A percentile compares a stretch with the other conserved stretches of the same genome.
phyloP scores from a whole-genome alignment of 1,140 invertebrate genomes.

The Heterodera carotae region DNA sequence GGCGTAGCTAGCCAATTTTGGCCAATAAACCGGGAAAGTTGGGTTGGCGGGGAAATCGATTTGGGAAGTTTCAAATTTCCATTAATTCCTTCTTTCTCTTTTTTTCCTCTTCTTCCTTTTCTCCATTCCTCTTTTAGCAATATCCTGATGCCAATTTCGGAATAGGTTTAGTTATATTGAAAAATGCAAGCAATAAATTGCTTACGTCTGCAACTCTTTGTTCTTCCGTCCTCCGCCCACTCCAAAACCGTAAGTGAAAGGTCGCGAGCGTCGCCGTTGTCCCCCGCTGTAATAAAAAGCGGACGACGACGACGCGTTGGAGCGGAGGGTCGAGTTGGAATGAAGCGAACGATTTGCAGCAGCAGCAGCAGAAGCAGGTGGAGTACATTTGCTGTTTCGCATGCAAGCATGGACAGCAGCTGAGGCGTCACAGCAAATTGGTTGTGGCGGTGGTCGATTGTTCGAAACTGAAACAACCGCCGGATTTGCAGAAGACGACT shows the following conservation, averaged over 20 bases:
- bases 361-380: neutral
- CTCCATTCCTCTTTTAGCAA: neutral
- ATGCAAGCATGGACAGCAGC: neutral
- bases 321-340: constrained; percentile 17
- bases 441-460: neutral
- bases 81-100: neutral
- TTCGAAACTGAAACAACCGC: neutral
- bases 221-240: constrained; percentile 22
- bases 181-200: neutral
- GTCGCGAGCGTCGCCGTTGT: constrained; percentile 20
- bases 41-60: neutral
- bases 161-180: too few relatives aligned
- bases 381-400: neutral
- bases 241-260: constrained; percentile 33
- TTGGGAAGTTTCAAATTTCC: neutral
- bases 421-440: too few relatives aligned
- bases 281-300: constrained; percentile 28
- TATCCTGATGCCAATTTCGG: too few relatives aligned
- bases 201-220: constrained; percentile 29
- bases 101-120: neutral
- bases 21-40: neutral
- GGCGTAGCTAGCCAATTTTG: neutral
- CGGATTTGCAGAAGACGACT: neutral
- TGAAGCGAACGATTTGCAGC: neutral
- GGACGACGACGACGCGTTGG: constrained; percentile 21